Percentiles rank a stretch among this genome's conserved stretches.
phyloP scores from a whole-genome alignment of 64 coral and sea anemone species.

The Dendronephthya gigantea region DNA sequence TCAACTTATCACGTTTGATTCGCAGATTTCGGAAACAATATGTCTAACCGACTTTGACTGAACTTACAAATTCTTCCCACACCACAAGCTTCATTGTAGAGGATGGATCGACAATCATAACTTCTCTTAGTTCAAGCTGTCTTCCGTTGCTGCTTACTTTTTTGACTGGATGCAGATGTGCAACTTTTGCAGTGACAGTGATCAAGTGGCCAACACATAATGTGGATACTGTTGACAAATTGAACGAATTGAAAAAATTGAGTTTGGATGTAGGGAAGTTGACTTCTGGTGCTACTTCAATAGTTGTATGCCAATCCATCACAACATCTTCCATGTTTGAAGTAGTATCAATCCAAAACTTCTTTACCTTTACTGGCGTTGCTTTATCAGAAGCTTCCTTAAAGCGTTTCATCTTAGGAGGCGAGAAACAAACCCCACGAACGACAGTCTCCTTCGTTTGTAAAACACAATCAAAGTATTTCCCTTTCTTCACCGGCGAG shows the following conservation, averaged over 20 bases:
- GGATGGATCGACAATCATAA: neutral
- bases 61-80: conserved; percentile 16
- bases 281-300: no score
- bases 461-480: no score
- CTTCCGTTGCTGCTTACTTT: neutral
- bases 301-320: no score
- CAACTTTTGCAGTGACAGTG: neutral
- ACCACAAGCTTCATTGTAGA: neutral
- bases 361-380: neutral
- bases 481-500: neutral
- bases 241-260: no score
- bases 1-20: neutral
- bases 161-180: neutral
- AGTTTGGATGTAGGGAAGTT: no score
- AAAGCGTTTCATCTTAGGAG: neutral
- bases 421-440: no score
- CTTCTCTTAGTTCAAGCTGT: neutral
- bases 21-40: neutral
- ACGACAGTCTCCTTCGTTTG: no score
- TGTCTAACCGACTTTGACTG: neutral
- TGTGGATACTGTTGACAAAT: neutral
- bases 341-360: neutral
- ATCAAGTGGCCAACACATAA: neutral
- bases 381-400: neutral
- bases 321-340: no score